Conservation (phyloP, 2,888 invertebrate species). For the Selenia dentaria region DNA sequence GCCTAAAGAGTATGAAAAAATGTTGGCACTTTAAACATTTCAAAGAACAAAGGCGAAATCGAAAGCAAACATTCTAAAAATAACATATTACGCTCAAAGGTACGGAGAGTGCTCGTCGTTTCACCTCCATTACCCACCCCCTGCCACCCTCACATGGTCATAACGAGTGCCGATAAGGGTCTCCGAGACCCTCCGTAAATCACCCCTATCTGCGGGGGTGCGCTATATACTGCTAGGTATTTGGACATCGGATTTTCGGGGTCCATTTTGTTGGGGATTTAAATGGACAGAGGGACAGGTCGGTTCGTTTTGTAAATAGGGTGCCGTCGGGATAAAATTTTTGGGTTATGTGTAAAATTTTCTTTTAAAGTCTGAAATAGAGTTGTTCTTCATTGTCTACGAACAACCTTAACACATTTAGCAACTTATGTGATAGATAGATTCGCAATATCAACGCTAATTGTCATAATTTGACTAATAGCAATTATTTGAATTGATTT, state of each 20-base stretch:
- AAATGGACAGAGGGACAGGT: constrained; percentile 22
- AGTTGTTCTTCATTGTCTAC: too few species aligned
- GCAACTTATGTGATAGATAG: too few species aligned
- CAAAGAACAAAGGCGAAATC: constrained; percentile 48
- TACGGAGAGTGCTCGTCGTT: constrained; percentile 56
- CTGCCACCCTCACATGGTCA: constrained; percentile 83
- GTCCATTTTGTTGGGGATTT: constrained; percentile 22
- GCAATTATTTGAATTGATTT: too few species aligned
- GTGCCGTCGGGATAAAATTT: not conserved
- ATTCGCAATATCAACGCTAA: too few species aligned
- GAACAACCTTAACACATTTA: too few species aligned
- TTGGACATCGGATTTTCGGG: constrained; percentile 58
- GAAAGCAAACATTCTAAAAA: constrained; percentile 69
- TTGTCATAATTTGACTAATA: too few species aligned
- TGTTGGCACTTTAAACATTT: constrained; percentile 3
- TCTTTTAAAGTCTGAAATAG: too few species aligned
- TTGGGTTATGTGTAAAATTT: not conserved
- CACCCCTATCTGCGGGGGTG: constrained; percentile 78
- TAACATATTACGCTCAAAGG: constrained; percentile 78
- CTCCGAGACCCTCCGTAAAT: constrained; percentile 79
- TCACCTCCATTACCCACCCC: constrained; percentile 53
- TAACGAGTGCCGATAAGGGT: constrained; percentile 83
- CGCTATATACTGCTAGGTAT: constrained; percentile 55
- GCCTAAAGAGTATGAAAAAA: not conserved
- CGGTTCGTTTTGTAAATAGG: constrained; percentile 14